Evolutionary conservation across 1,140 invertebrate genomes (phyloP).

Genomic region (Temnothorax curvispinosus): DNA sequence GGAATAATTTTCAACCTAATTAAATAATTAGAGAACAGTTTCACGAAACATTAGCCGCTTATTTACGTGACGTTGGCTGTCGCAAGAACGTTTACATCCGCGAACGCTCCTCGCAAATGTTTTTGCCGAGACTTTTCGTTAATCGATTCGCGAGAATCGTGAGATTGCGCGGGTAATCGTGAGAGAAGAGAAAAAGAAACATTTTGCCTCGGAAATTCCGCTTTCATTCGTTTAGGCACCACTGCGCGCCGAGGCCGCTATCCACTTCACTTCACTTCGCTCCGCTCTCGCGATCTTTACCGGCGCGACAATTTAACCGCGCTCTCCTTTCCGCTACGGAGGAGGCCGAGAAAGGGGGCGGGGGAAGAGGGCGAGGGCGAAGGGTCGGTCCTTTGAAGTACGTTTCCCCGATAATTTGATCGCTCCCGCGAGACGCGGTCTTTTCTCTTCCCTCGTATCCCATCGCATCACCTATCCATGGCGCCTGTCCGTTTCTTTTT

Average conservation of each 20-base stretch:
- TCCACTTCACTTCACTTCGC: slow-evolving; percentile 24
- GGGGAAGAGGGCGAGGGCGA: neutral
- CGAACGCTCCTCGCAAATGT: neutral
- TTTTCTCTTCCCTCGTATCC: slow-evolving; percentile 19
- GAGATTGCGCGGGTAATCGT: neutral
- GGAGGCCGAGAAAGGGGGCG: no score
- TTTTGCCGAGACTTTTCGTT: neutral
- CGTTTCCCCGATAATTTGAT: slow-evolving; percentile 52
- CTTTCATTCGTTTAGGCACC: neutral
- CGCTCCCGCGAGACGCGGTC: slow-evolving; percentile 32
- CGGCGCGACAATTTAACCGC: slow-evolving; percentile 41
- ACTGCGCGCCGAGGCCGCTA: neutral
- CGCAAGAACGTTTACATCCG: no score
- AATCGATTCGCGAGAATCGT: neutral
- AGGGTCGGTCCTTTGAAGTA: slow-evolving; percentile 41
- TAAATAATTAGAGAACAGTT: slow-evolving; percentile 15
- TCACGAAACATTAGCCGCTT: neutral
- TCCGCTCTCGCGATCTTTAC: slow-evolving; percentile 24
- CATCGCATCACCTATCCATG: neutral
- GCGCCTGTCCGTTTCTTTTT: neutral
- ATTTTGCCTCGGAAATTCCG: neutral
- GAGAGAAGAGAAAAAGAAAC: neutral
- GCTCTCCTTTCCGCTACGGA: neutral
- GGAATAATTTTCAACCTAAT: neutral
- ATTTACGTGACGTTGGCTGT: neutral